A percentile compares a stretch with the other conserved stretches of the same genome.
Evolutionary conservation across 2,797 vertebrate species (phyloP).

Genomic region (Poecile montanus): DNA sequence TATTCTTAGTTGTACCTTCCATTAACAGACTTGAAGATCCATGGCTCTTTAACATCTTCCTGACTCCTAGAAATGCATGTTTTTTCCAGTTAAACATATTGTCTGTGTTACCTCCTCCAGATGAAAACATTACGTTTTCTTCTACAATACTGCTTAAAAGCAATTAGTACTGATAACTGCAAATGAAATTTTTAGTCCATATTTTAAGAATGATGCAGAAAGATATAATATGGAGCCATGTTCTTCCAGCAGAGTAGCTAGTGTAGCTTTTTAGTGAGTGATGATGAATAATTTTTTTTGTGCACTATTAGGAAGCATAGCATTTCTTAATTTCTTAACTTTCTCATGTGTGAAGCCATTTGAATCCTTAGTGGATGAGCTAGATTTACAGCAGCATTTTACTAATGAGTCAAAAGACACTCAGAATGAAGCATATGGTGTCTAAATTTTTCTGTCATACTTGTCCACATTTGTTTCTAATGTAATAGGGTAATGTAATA

Average conservation of each 20-base stretch:
- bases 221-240: neutral
- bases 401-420: neutral
- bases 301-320: neutral
- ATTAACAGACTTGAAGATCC: neutral
- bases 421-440: neutral
- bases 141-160: neutral
- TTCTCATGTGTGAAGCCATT: neutral
- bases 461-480: neutral
- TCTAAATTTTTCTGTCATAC: neutral
- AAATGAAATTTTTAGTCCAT: neutral
- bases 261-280: neutral
- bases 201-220: neutral
- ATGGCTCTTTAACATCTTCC: neutral
- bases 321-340: neutral
- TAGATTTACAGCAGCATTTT: neutral
- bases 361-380: neutral
- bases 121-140: neutral
- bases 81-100: neutral
- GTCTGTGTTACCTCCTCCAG: neutral
- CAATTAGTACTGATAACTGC: neutral
- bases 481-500: no score
- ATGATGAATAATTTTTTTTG: neutral
- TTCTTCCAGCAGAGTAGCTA: neutral
- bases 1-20: neutral
- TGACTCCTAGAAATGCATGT: neutral